These are phyloP conservation scores for Pseudococcus longispinus DNA, from an alignment of 2,888 invertebrate species.

Conservation along the genomic window DNA sequence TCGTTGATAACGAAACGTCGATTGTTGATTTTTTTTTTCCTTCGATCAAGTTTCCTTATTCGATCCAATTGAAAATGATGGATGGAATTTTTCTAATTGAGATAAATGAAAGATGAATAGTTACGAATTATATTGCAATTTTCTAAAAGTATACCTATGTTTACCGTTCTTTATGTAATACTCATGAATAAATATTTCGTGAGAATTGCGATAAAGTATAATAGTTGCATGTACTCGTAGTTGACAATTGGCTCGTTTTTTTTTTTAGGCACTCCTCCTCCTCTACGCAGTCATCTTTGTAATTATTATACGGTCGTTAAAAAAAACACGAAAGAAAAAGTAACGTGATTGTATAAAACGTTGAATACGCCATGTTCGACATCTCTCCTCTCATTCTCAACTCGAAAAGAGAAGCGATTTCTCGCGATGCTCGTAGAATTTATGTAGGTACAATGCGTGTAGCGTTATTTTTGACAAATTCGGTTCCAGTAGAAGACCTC, in stretches of 20 bases:
- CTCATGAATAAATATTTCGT: not conserved
- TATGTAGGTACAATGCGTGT: not conserved
- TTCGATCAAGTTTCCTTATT: not conserved
- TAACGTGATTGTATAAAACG: not conserved
- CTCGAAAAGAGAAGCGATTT: not conserved
- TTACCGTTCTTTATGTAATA: not conserved
- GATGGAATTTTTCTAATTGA: not conserved
- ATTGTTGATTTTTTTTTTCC: not conserved
- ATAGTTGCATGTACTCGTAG: not conserved
- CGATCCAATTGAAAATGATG: not conserved
- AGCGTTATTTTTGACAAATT: slow-evolving; percentile 26
- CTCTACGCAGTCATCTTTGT: not conserved
- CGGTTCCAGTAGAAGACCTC: slow-evolving; percentile 11
- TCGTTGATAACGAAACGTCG: too few species aligned
- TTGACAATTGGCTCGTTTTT: not conserved
- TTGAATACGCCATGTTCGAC: not conserved
- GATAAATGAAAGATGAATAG: not conserved
- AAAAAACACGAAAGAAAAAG: not conserved
- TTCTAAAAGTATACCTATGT: not conserved
- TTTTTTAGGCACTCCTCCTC: not conserved
- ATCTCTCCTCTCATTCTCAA: not conserved
- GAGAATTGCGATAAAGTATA: not conserved
- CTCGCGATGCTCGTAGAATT: not conserved
- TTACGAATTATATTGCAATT: not conserved
- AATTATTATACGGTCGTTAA: not conserved